Evolutionary conservation across 1,140 invertebrate genomes (phyloP).

Genomic region (Megathymus violae): DNA sequence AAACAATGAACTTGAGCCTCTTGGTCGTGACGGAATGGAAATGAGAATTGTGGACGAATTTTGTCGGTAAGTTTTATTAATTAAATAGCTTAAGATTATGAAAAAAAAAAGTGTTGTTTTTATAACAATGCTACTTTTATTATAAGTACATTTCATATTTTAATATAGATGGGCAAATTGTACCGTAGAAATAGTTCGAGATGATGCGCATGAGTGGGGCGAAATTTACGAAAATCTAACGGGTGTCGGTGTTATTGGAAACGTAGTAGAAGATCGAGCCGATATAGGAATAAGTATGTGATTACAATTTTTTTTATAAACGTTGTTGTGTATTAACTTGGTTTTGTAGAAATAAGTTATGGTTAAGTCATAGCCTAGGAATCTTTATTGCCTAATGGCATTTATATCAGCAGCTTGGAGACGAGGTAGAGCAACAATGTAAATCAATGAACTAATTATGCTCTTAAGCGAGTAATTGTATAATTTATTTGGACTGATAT

Average conservation of each 20-base stretch:
- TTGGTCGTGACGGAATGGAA: conserved; percentile 68
- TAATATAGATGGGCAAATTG: conserved; percentile 81
- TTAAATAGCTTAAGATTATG: not conserved
- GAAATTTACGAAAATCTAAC: conserved; percentile 85
- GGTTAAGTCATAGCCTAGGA: no score
- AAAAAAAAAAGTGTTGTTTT: no score
- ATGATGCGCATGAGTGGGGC: conserved; percentile 84
- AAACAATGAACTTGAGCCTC: conserved; percentile 45
- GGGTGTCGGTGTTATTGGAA: conserved; percentile 85
- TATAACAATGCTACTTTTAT: no score
- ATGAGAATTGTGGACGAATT: conserved; percentile 72
- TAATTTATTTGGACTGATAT: no score
- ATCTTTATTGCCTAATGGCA: no score
- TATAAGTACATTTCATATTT: no score
- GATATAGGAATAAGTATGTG: conserved; percentile 84
- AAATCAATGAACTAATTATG: no score
- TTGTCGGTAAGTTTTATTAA: conserved; percentile 60
- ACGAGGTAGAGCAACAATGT: no score
- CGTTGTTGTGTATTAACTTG: conserved; percentile 14
- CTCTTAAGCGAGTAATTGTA: no score
- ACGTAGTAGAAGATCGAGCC: conserved; percentile 83
- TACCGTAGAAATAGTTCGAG: conserved; percentile 75
- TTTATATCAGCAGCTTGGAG: no score
- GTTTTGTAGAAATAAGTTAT: no score
- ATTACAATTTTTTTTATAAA: conserved; percentile 1